phyloP scores from a whole-genome alignment of 2,113 vertebrate genomes.

The Pristiophorus japonicus region DNA sequence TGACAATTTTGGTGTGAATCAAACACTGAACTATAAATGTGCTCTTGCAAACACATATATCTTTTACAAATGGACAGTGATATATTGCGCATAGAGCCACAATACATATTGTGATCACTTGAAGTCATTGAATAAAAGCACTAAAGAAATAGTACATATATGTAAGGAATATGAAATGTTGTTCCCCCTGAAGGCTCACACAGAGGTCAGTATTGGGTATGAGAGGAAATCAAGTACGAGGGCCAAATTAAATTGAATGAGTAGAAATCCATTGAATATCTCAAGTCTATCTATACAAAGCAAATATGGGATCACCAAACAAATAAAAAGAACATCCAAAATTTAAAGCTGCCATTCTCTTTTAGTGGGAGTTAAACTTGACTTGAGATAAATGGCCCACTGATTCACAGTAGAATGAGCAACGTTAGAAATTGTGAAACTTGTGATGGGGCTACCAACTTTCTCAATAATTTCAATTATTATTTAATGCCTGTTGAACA shows the following conservation, averaged over 20 bases:
- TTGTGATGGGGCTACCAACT: background rate
- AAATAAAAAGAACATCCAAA: slow-evolving; percentile 2
- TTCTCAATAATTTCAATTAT: background rate
- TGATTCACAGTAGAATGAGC: background rate
- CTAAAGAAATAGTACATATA: background rate
- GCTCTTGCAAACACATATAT: background rate
- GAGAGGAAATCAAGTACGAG: background rate
- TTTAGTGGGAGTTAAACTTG: background rate
- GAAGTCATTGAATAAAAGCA: background rate
- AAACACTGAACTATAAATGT: background rate
- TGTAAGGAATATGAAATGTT: background rate
- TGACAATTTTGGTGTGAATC: background rate
- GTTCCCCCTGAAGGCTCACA: background rate
- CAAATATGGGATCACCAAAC: background rate
- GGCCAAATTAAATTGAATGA: background rate
- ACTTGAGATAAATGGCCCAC: background rate
- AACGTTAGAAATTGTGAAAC: background rate
- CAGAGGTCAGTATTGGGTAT: background rate
- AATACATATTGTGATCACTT: background rate
- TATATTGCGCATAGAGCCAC: background rate
- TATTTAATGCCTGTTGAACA: background rate
- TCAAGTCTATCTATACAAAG: background rate
- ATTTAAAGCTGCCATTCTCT: background rate
- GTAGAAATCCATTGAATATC: background rate
- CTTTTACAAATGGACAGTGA: background rate